Conservation (phyloP, 2,888 invertebrate species). For the Ischnus inquisitorius region DNA sequence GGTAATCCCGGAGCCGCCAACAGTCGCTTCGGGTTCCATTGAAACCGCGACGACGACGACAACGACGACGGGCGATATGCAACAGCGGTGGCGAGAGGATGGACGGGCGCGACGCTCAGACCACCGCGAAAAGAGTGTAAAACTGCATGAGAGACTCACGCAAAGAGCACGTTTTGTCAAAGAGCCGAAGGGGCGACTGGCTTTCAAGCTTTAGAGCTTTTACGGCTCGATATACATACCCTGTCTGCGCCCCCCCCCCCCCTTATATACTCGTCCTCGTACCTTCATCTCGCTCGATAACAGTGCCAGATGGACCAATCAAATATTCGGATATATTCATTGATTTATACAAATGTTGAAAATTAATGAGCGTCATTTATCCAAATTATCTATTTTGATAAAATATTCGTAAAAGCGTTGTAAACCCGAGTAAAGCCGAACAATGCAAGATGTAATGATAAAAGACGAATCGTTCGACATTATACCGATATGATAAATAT, state of each 20-base stretch:
- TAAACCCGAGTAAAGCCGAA: not conserved
- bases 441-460: not conserved
- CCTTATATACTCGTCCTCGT: constrained; percentile 47
- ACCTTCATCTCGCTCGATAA: constrained; percentile 22
- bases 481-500: constrained; percentile 50
- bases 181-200: constrained; percentile 62
- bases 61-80: constrained; percentile 40
- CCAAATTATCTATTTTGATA: not conserved
- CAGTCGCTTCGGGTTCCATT: constrained; percentile 59
- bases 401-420: not conserved
- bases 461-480: constrained; percentile 2
- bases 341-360: not conserved
- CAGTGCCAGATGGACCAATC: constrained; percentile 3
- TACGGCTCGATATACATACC: constrained; percentile 55
- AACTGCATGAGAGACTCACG: constrained; percentile 49
- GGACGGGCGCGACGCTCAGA: constrained; percentile 50
- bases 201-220: constrained; percentile 67
- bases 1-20: constrained; percentile 50
- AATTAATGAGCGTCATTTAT: not conserved
- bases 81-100: constrained; percentile 35
- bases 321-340: not conserved
- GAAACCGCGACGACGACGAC: constrained; percentile 52
- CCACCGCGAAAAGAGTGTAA: constrained; percentile 54
- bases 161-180: constrained; percentile 62
- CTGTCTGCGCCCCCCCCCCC: not conserved